Conservation (phyloP, 2,113 vertebrate genomes). For the Amblyornis subalaris region DNA sequence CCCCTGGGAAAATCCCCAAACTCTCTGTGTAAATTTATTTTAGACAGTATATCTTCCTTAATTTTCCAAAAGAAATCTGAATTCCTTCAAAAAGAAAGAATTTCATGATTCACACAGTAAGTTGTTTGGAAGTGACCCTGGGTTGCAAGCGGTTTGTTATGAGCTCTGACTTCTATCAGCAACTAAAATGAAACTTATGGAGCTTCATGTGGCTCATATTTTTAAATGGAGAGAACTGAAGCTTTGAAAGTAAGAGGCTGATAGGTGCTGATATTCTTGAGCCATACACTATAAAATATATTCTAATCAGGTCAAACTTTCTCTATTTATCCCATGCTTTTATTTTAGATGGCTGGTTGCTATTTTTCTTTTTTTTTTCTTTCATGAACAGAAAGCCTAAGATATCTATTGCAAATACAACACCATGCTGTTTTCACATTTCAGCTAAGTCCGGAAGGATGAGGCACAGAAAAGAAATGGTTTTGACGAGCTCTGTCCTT, state of each 20-base stretch:
- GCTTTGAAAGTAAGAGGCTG: neutral
- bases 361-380: neutral
- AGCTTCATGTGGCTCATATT: neutral
- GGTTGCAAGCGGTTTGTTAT: neutral
- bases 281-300: neutral
- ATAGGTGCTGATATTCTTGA: neutral
- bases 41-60: conserved; percentile 74
- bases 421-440: neutral
- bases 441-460: neutral
- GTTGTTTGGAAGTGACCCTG: neutral
- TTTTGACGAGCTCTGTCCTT: neutral
- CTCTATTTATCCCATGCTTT: neutral
- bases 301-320: neutral
- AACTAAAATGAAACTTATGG: neutral
- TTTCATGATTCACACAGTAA: neutral
- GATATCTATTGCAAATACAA: neutral
- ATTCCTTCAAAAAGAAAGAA: neutral
- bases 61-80: conserved; percentile 72
- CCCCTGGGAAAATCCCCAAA: neutral
- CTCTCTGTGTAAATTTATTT: conserved; percentile 80
- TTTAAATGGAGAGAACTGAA: neutral
- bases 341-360: neutral
- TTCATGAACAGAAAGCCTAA: neutral
- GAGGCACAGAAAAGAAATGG: neutral
- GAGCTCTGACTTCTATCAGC: neutral